A percentile compares a stretch with the other conserved stretches of the same genome.
Evolutionary conservation across 2,113 vertebrate genomes (phyloP).

Genomic region (Sapajus apella): DNA sequence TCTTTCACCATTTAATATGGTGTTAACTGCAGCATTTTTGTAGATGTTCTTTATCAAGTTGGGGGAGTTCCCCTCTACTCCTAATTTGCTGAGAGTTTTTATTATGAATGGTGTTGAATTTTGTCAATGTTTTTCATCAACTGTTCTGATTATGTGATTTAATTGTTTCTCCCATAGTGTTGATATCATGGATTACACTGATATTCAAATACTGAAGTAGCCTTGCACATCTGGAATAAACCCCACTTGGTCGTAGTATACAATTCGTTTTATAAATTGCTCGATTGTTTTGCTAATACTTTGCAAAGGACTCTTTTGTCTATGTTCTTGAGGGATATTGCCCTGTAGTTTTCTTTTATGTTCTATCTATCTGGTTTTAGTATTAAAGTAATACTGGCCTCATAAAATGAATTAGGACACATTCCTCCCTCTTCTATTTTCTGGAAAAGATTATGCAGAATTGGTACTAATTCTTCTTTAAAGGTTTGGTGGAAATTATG

Average conservation of each 20-base stretch:
- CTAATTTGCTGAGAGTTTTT: neutral
- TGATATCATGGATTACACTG: slow-evolving; percentile 22
- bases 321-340: neutral
- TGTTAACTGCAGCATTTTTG: neutral
- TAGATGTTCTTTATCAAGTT: neutral
- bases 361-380: neutral
- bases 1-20: neutral
- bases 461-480: slow-evolving; percentile 6
- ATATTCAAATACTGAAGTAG: neutral
- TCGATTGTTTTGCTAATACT: slow-evolving; percentile 33
- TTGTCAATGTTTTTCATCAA: slow-evolving; percentile 28
- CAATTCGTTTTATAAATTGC: slow-evolving; percentile 6
- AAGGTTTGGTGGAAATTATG: neutral
- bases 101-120: slow-evolving; percentile 33
- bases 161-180: neutral
- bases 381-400: neutral
- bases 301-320: neutral
- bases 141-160: neutral
- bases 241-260: neutral
- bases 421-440: slow-evolving; percentile 3
- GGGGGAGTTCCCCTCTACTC: neutral
- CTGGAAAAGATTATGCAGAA: slow-evolving; percentile 18
- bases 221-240: neutral
- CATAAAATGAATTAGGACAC: neutral
- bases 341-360: neutral